Conservation (phyloP, 1,140 invertebrate genomes). For the Stratiolaelaps scimitus region DNA sequence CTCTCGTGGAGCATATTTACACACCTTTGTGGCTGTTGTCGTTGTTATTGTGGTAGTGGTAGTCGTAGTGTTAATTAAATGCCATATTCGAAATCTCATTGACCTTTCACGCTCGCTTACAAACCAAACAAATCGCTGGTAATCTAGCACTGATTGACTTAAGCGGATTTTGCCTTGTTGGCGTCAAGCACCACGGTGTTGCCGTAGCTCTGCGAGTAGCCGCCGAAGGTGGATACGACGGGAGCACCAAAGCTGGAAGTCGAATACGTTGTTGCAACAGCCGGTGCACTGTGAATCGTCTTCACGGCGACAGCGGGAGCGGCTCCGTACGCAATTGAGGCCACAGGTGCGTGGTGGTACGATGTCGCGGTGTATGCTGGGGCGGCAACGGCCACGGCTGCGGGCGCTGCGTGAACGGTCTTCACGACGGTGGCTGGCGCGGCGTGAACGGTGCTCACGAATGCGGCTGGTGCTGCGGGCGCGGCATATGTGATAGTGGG, state of each 20-base stretch:
- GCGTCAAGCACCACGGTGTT: conserved; percentile 23
- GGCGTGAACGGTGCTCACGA: neutral
- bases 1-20: too few species aligned
- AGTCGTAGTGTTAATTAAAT: too few species aligned
- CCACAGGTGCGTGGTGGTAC: conserved; percentile 3
- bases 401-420: conserved; percentile 3
- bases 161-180: conserved; percentile 26
- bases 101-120: too few species aligned
- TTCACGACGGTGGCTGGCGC: neutral
- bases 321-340: neutral
- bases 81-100: too few species aligned
- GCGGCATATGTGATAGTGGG: neutral
- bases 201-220: conserved; percentile 17
- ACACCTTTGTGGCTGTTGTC: too few species aligned
- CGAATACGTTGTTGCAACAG: neutral
- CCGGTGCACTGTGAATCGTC: neutral
- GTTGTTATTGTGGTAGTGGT: too few species aligned
- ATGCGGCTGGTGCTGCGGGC: neutral
- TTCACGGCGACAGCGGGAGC: conserved; percentile 8
- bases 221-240: neutral
- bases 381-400: neutral
- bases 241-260: neutral
- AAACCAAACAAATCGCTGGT: too few species aligned
- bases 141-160: too few species aligned
- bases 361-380: neutral